Evolutionary conservation across 2,113 vertebrate species (phyloP).

Genomic region (Actenoides lindsayi): DNA sequence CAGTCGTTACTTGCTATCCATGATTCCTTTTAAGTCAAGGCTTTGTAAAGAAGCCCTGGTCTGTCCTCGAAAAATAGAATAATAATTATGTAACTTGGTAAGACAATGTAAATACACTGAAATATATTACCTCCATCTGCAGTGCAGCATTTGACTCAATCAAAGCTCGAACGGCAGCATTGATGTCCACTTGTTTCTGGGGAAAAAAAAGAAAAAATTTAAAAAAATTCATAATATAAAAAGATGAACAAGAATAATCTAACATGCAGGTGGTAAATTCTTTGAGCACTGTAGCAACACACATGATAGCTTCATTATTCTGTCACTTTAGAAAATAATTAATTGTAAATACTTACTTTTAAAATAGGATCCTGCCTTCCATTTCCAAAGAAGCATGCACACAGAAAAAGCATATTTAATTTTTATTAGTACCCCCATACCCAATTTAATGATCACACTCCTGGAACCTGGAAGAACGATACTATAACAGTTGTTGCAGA

Average conservation of each 20-base stretch:
- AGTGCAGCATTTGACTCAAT: constrained; percentile 79
- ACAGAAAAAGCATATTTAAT: not conserved
- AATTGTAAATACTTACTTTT: not conserved
- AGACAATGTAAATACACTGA: constrained; percentile 43
- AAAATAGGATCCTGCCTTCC: constrained; percentile 14
- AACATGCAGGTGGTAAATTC: constrained; percentile 6
- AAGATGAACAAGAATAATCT: constrained; percentile 1
- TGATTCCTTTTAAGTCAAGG: constrained; percentile 29
- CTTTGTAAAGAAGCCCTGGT: constrained; percentile 23
- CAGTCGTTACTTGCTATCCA: not conserved
- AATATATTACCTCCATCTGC: constrained; percentile 85
- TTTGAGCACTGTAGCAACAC: not conserved
- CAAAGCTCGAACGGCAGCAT: constrained; percentile 80
- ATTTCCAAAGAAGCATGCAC: not conserved
- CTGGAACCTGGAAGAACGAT: constrained; percentile 38
- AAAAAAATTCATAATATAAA: constrained; percentile 26
- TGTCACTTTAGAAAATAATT: not conserved
- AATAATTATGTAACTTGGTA: not conserved
- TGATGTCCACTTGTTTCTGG: constrained; percentile 85
- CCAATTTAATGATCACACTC: constrained; percentile 34
- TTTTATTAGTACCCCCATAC: not conserved
- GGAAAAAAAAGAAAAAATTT: constrained; percentile 34
- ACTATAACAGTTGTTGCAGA: not conserved
- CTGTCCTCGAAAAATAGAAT: not conserved
- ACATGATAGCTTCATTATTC: not conserved